Base-by-base conservation (phyloP, 2,113 vertebrate genomes). In the Anhinga rufa region DNA sequence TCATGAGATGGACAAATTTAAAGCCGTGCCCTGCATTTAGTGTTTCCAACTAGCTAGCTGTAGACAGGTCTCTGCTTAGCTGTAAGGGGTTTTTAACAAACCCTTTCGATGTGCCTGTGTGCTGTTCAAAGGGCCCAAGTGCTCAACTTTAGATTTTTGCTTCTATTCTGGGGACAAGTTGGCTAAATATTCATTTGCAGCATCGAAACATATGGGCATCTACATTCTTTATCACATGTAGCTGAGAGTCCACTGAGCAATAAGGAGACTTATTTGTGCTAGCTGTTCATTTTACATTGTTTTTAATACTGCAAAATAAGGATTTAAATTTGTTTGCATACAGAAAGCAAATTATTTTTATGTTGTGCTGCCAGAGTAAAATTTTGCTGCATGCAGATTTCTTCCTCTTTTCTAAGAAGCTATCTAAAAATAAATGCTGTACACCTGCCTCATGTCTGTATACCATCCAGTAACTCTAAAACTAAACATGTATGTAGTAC, bases 221-320 rank as follows among this genome's bases (percentile, higher is more conserved):
- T 95, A 94, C 17, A 17, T 93, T 92, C 90, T 95, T 95, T 87
- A 93, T 96, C 90, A 77, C 70, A 87, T n/a, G 49, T 44, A 95
- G 66, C 91, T 36, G 28, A 85, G 91, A 91, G 96, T 97, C 91
- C 95, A 95, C 90, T 34, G 57, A 91, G 87, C 93, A 92, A 44
- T 89, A 92, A 94, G 82, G 68, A 74, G 70, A 94, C 40, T 92
- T 94, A 79, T 82, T 96, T 90, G 83, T 93, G 61, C 62, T 95
- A 97, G 89, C 91, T 96, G 95, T 94, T 95, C 87, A 92, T 93
- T 97, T 97, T 66, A 90, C 38, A 91, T 97, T 96, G 93, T 95
- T 94, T 92, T 89, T 95, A 96, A 95, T 96, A 77, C 4, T 6
- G 75, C 36, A 88, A 95, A 97, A 93, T 92, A 77, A 66, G 61